A percentile compares a stretch with the other conserved stretches of the same genome.
These are phyloP conservation scores for Dipodomys merriami DNA, from an alignment of 2,113 vertebrate species.

Conservation along the genomic window DNA sequence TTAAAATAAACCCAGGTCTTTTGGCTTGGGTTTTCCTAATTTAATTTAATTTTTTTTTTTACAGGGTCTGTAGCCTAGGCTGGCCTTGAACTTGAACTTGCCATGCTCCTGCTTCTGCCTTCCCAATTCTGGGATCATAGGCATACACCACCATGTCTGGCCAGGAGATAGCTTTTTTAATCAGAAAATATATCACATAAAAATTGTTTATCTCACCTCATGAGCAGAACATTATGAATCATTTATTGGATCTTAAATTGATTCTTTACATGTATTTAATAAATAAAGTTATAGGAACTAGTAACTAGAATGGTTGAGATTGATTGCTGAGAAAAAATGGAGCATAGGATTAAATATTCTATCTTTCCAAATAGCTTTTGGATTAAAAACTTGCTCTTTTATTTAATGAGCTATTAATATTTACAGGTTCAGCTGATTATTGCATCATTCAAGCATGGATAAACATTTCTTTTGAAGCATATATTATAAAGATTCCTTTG, in stretches of 20 bases:
- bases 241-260: slow-evolving; percentile 85
- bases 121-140: no score
- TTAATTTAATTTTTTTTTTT: no score
- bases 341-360: slow-evolving; percentile 61
- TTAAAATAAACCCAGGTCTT: slow-evolving; percentile 70
- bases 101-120: no score
- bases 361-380: slow-evolving; percentile 69
- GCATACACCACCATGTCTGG: no score
- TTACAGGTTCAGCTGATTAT: slow-evolving; percentile 80
- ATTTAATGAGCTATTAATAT: slow-evolving; percentile 88
- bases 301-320: slow-evolving; percentile 81
- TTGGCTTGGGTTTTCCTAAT: not conserved
- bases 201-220: slow-evolving; percentile 81
- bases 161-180: slow-evolving; percentile 64
- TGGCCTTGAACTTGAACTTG: no score
- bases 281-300: slow-evolving; percentile 81
- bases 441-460: slow-evolving; percentile 71
- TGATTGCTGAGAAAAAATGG: slow-evolving; percentile 80
- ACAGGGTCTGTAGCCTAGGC: no score
- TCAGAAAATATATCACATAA: slow-evolving; percentile 78
- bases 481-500: slow-evolving; percentile 65
- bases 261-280: slow-evolving; percentile 83
- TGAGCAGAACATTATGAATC: slow-evolving; percentile 81
- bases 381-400: slow-evolving; percentile 81
- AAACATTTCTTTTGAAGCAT: slow-evolving; percentile 65